These are phyloP conservation scores for Limnephilus rhombicus DNA, from an alignment of 2,888 invertebrate genomes.

Conservation along the genomic window DNA sequence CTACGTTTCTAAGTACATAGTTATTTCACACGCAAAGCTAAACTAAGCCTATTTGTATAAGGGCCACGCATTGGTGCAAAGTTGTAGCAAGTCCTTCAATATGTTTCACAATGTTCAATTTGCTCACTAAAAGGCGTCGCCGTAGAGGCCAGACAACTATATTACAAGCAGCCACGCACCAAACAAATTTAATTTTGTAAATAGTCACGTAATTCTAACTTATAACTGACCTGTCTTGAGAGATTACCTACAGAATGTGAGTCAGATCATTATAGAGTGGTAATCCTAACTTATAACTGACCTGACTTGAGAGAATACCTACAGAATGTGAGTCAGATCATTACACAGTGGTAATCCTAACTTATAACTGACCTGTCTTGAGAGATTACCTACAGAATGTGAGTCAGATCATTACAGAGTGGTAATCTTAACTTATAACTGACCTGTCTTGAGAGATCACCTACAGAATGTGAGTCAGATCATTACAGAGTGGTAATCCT, in stretches of 20 bases:
- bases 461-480: no score
- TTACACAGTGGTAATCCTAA: neutral
- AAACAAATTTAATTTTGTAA: neutral
- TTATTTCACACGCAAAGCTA: conserved; percentile 46
- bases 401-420: no score
- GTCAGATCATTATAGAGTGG: neutral
- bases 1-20: neutral
- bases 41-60: conserved; percentile 34
- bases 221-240: neutral
- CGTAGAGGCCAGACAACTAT: conserved; percentile 8
- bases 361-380: neutral
- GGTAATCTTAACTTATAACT: neutral
- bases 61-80: conserved; percentile 43
- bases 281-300: neutral
- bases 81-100: neutral
- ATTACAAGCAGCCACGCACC: neutral
- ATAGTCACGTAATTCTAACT: neutral
- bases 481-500: neutral
- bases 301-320: no score
- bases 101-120: neutral
- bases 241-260: neutral
- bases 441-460: no score
- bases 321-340: no score
- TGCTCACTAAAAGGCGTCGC: neutral
- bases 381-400: no score